Evolutionary conservation across 2,113 vertebrate species (phyloP), one percentile per base, ranked within the genome.

Genomic region (Falcunculus frontatus): DNA sequence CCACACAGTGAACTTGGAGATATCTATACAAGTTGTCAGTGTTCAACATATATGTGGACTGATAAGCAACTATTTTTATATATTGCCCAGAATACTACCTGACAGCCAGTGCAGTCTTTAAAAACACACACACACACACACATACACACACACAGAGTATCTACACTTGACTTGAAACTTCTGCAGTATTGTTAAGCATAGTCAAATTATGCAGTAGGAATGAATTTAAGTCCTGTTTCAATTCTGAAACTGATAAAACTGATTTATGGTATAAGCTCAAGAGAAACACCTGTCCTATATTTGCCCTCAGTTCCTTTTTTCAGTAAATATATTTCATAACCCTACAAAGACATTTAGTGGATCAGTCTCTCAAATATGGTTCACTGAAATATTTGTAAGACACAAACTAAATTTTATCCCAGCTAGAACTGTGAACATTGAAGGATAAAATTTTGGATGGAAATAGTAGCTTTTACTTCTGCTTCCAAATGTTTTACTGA

Each of bases 101-200:
- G 35, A 44, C 18, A 56, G 20, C 8, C 16, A 33, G 27, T 70
- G 60, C 37, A 53, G 23, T 65, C 15, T 80, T 75, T 47, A 39
- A 63, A 68, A 16, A 64, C 2, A 19, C 11, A 14, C 2, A 17
- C 17, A 15, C 18, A 64, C 2, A 19, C 11, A 14, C 2, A 17
- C 17, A 15, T n/a, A n/a, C 18, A 64, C 2, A 19, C 11, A 14
- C 2, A 17, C 17, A 15, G 1, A 19, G 4, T 1, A 2, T 57
- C 64, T 55, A 25, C 18, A 26, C n/a, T 80, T 84, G 32, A 33
- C 53, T 80, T 70, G 26, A 63, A 93, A 63, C 23, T 80, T 22
- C 30, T 81, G 13, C n/a, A 49, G 57, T 68, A 32, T 41, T 73
- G 33, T 72, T 87, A 65, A 89, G 4, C 7, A n/a, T 33, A 46